Evolutionary conservation across 2,888 invertebrate species (phyloP), one percentile per base, ranked within the genome.

Genomic region (Coleophora deauratella): DNA sequence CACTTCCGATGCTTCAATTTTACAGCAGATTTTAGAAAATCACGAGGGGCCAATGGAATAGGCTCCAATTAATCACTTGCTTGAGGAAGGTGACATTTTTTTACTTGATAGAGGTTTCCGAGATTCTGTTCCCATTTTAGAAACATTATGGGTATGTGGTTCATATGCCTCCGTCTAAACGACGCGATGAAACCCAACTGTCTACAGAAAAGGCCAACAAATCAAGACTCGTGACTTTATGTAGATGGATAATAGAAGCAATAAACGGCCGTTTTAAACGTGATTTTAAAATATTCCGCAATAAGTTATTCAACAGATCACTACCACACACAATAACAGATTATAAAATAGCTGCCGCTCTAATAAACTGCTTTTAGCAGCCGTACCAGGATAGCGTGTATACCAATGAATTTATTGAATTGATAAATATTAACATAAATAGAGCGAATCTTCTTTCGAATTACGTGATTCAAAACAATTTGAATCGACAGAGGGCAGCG

Each of bases 241-340:
- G 37, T 4, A 35, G 44, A 14, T n/a, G n/a, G n/a, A n/a, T n/a
- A n/a, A n/a, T n/a, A n/a, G n/a, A n/a, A n/a, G n/a, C n/a, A n/a
- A n/a, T 47, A 0, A 47, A 45, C 6, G 45, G 43, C 9, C 30
- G 40, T 27, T 45, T 47, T 28, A 45, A 45, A 38, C 14, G 45
- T 7, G 46, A 44, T 40, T 48, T 46, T 44, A 45, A 39, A 36
- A 27, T 44, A 32, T n/a, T n/a, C n/a, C n/a, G n/a, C n/a, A n/a
- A n/a, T n/a, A n/a, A n/a, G n/a, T n/a, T n/a, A n/a, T n/a, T n/a
- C n/a, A n/a, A n/a, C n/a, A n/a, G n/a, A n/a, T n/a, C n/a, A n/a
- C n/a, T n/a, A n/a, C n/a, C n/a, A n/a, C n/a, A n/a, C n/a, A n/a
- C n/a, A n/a, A n/a, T n/a, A n/a, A n/a, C n/a, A n/a, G n/a, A n/a